Conservation (phyloP, 1,140 invertebrate genomes). For the Scaptomyza pallida region DNA sequence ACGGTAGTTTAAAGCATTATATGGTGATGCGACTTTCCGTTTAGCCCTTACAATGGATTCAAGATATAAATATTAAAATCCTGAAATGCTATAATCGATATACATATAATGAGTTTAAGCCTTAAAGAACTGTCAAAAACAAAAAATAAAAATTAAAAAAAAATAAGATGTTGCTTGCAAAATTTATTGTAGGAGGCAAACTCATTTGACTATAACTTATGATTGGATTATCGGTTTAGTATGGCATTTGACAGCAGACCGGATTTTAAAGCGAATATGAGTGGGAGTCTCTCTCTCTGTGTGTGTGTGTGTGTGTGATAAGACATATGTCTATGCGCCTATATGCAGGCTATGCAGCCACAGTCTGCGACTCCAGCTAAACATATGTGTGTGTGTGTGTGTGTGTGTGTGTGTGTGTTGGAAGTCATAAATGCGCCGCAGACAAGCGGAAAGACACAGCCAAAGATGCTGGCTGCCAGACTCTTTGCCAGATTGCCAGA, state of each 20-base stretch:
- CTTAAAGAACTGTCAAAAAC: no score
- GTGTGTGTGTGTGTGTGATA: conserved; percentile 60
- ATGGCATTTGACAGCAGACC: conserved; percentile 74
- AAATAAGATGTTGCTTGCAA: conserved; percentile 54
- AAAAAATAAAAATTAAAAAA: not conserved
- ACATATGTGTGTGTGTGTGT: not conserved
- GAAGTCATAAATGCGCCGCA: conserved; percentile 78
- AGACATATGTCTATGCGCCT: conserved; percentile 75
- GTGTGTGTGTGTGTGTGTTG: conserved; percentile 7
- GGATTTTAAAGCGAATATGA: conserved; percentile 25
- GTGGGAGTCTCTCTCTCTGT: conserved; percentile 19
- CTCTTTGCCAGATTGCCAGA: conserved; percentile 21
- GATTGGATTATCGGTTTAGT: conserved; percentile 81
- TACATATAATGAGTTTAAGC: no score
- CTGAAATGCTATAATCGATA: no score
- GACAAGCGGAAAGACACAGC: conserved; percentile 69
- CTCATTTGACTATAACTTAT: conserved; percentile 81
- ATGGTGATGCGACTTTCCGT: no score
- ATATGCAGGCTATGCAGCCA: conserved; percentile 66
- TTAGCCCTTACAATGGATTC: no score
- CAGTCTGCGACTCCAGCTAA: conserved; percentile 9
- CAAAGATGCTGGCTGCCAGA: conserved; percentile 74
- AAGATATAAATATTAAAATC: no score
- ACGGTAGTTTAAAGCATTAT: no score
- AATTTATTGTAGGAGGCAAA: conserved; percentile 80